Percentiles rank a stretch among this genome's conserved stretches.
phyloP scores from a whole-genome alignment of 2,888 invertebrate species.

The Tipula lateralis region DNA sequence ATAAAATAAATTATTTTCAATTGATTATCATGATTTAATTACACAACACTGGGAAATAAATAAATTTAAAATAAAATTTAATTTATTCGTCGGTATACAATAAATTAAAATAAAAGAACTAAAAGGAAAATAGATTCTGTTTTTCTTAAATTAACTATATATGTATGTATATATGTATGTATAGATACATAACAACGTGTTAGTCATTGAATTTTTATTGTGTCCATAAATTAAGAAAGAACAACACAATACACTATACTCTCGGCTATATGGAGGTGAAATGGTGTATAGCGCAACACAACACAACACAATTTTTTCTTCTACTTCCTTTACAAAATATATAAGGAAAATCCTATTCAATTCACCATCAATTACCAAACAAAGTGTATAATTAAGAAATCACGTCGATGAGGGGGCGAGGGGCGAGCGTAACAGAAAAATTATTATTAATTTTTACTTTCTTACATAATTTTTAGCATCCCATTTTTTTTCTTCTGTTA shows the following conservation, averaged over 20 bases:
- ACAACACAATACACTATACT: neutral
- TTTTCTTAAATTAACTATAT: neutral
- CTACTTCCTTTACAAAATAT: neutral
- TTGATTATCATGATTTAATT: slow-evolving; percentile 24
- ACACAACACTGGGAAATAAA: neutral
- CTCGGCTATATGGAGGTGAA: neutral
- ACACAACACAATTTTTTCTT: neutral
- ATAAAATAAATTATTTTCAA: neutral
- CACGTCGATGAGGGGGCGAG: neutral
- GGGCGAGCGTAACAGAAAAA: neutral
- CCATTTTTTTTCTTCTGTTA: too few relatives aligned
- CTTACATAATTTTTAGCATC: neutral
- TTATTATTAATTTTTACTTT: neutral
- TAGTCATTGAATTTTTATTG: neutral
- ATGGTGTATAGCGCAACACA: neutral
- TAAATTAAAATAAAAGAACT: neutral
- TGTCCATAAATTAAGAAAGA: neutral
- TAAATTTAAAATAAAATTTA: slow-evolving; percentile 13
- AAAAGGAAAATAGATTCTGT: neutral
- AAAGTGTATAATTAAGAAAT: slow-evolving; percentile 11
- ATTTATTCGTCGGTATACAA: neutral
- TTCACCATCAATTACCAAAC: slow-evolving; percentile 11
- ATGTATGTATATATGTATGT: neutral
- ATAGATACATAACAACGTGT: neutral
- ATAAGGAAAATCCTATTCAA: neutral